Evolutionary conservation across 2,888 invertebrate species (phyloP), one percentile per base, ranked within the genome.

Genomic region (Rutpela maculata): DNA sequence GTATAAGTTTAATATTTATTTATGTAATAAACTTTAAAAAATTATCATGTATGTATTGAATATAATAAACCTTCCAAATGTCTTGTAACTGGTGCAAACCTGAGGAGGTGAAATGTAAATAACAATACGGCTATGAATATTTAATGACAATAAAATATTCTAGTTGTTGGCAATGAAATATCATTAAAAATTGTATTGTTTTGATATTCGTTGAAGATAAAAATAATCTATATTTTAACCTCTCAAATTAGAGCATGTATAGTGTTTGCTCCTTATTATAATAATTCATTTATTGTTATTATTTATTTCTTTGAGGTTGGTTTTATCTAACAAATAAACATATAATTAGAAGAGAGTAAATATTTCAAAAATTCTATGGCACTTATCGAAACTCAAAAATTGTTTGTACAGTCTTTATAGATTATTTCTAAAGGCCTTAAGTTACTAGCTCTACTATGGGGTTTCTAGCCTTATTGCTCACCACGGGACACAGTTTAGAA

Each of bases 161-260:
- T 50, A n/a, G n/a, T 50, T n/a, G 50, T 50, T 50, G 50, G 50
- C 50, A 50, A 50, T 50, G n/a, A 43, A 43, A 43, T 43, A 43
- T 12, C 43, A 43, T 43, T 43, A 43, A 43, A 43, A 43, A 12
- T n/a, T 7, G 2, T 2, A 2, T 50, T 15, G 50, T n/a, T 17
- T 50, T 50, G n/a, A 50, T n/a, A 50, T 50, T 50, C 5, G 50
- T 50, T 50, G n/a, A 15, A 50, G 50, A 50, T 50, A 50, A 50
- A 50, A 50, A n/a, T 50, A 50, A 50, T 15, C n/a, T 50, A 50
- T 50, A 50, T 50, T 43, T 43, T 43, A 43, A 15, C 43, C 12
- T 15, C 11, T 15, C 12, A 9, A 43, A 43, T 43, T 5, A 43
- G 12, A 7, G 15, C 15, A 43, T 43, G 3, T 26, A n/a, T n/a